A percentile compares a stretch with the other conserved stretches of the same genome.
Conservation (phyloP, 2,797 vertebrate genomes). For the Nyctibius grandis region DNA sequence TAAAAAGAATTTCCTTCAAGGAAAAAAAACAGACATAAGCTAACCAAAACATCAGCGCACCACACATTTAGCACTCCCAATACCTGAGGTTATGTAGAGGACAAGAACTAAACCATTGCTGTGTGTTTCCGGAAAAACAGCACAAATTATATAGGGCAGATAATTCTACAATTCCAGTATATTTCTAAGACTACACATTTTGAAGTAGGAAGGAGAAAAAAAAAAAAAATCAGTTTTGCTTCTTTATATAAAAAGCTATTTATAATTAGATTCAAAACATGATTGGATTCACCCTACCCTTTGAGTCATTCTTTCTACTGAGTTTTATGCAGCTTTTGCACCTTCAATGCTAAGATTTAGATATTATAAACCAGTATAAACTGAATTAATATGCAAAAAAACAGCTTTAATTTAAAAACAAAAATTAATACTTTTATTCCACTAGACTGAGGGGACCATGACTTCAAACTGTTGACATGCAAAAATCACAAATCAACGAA, state of each 20-base stretch:
- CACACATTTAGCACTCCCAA: slow-evolving; percentile 65
- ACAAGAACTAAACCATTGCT: slow-evolving; percentile 64
- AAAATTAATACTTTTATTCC: background rate
- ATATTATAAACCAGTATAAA: background rate
- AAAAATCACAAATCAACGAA: fast-evolving
- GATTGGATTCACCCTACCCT: background rate
- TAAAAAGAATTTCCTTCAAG: slow-evolving; percentile 71
- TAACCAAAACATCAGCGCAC: slow-evolving; percentile 71
- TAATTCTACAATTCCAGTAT: background rate
- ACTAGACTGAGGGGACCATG: background rate
- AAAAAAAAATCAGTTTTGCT: background rate
- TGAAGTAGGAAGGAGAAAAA: background rate
- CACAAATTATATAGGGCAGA: background rate
- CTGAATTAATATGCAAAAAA: background rate
- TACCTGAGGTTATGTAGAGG: slow-evolving; percentile 73
- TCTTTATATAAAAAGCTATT: background rate
- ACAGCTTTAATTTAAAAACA: background rate
- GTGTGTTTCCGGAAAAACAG: slow-evolving; percentile 25
- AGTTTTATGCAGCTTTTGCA: background rate
- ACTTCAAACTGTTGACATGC: background rate
- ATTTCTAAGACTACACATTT: background rate
- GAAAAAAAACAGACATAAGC: slow-evolving; percentile 76
- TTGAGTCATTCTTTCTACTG: background rate
- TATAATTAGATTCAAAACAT: background rate
- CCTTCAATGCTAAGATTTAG: background rate